phyloP scores from a whole-genome alignment of 2,113 vertebrate genomes.

The Menidia beryllina region DNA sequence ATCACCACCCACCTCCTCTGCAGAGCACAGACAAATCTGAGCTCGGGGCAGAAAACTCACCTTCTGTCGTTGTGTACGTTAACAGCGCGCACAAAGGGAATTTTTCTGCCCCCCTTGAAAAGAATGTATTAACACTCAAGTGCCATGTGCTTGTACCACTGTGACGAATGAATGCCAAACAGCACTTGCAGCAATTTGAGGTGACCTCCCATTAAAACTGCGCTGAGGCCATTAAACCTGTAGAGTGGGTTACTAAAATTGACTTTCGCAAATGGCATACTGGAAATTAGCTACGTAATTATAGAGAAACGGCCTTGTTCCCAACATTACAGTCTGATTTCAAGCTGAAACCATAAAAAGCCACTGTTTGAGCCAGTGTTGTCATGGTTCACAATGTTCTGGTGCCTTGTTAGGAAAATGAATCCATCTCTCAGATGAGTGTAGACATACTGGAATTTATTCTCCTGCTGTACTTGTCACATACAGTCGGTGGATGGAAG shows the following conservation, averaged over 20 bases:
- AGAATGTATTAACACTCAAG: constrained; percentile 26
- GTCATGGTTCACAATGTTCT: constrained; percentile 38
- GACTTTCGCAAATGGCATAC: constrained; percentile 28
- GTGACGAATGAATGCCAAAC: constrained; percentile 29
- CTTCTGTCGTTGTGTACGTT: constrained; percentile 8
- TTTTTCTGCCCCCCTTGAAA: constrained; percentile 5
- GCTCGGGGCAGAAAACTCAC: constrained; percentile 33
- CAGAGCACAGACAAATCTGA: constrained; percentile 33
- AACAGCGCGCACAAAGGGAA: background rate
- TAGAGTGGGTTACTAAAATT: constrained; percentile 40
- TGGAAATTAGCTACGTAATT: constrained; percentile 40
- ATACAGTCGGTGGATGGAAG: constrained; percentile 42
- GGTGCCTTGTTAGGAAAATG: constrained; percentile 28
- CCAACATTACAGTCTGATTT: constrained; percentile 27
- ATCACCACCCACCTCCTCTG: constrained; percentile 13
- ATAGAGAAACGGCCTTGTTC: background rate
- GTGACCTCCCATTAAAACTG: constrained; percentile 27
- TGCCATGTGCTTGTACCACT: background rate
- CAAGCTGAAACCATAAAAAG: constrained; percentile 34
- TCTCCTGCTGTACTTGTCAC: constrained; percentile 52
- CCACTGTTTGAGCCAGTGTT: constrained; percentile 13
- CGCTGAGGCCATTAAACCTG: constrained; percentile 24
- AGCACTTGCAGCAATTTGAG: constrained; percentile 11
- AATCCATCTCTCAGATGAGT: constrained; percentile 48
- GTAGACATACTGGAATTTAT: constrained; percentile 42